Evolutionary conservation across 2,888 invertebrate species (phyloP).

Genomic region (Seira ritae): DNA sequence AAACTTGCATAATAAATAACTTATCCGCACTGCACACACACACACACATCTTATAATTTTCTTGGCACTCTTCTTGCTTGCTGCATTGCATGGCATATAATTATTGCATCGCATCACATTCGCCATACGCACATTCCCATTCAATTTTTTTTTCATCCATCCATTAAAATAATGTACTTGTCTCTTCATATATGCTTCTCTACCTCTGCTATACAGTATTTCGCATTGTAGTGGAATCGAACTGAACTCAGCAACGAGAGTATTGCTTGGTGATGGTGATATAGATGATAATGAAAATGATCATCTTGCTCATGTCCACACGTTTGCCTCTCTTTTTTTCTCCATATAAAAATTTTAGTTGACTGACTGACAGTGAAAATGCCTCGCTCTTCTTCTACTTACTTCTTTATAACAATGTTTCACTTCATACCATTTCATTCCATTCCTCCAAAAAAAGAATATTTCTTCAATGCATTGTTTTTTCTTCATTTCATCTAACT

Average conservation of each 20-base stretch:
- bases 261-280: too few relatives aligned
- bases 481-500: too few relatives aligned
- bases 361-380: conserved; percentile 21
- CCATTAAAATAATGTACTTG: too few relatives aligned
- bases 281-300: conserved; percentile 13
- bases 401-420: too few relatives aligned
- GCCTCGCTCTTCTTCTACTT: conserved; percentile 14
- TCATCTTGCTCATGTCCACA: conserved; percentile 52
- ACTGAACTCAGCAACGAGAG: too few relatives aligned
- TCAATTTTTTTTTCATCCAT: neutral
- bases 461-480: neutral
- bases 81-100: neutral
- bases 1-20: neutral
- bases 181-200: too few relatives aligned
- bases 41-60: neutral
- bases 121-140: neutral
- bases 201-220: too few relatives aligned
- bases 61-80: neutral
- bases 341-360: neutral
- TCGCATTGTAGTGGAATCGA: too few relatives aligned
- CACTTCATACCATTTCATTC: neutral
- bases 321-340: conserved; percentile 55
- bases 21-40: neutral
- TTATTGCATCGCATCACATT: neutral
- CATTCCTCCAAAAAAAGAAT: neutral